Percentiles rank a stretch among this genome's conserved stretches.
Conservation (phyloP, 2,113 vertebrate genomes). For the Seriola quinqueradiata region DNA sequence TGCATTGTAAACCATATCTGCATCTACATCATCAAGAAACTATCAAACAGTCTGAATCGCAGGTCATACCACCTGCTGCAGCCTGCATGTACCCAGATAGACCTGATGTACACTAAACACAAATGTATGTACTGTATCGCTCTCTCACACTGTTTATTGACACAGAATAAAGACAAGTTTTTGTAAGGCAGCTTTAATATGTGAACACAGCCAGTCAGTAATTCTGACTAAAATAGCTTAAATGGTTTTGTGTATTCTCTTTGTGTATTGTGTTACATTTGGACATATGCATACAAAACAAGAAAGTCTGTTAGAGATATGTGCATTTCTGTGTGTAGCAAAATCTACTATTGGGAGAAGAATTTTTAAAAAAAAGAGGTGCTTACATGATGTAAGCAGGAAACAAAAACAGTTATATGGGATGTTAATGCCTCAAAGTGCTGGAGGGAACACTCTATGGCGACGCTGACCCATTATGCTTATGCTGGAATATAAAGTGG, state of each 20-base stretch:
- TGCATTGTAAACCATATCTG: conserved; percentile 1
- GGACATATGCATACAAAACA: not conserved
- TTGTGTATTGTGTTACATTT: not conserved
- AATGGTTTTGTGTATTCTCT: conserved; percentile 8
- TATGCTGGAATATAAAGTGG: conserved; percentile 41
- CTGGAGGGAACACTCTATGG: conserved; percentile 40
- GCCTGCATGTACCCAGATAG: conserved; percentile 9
- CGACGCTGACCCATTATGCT: conserved; percentile 32
- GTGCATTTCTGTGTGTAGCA: not conserved
- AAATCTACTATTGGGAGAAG: not conserved
- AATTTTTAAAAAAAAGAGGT: not conserved
- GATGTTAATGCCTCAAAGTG: conserved; percentile 54
- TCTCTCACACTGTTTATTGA: not conserved
- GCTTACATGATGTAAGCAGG: conserved; percentile 31
- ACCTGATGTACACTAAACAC: not conserved
- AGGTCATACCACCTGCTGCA: conserved; percentile 23
- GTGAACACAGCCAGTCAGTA: conserved; percentile 21
- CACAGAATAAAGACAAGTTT: not conserved
- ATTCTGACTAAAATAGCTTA: conserved; percentile 21
- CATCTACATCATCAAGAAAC: conserved; percentile 15
- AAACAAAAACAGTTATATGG: conserved; percentile 34
- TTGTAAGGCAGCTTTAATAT: not conserved
- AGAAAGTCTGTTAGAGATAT: not conserved
- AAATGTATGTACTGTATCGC: not conserved
- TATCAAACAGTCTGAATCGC: conserved; percentile 31